Percentiles rank a stretch among this genome's conserved stretches.
phyloP scores from a whole-genome alignment of 2,797 vertebrate genomes.

The Coracias cyanogaster region DNA sequence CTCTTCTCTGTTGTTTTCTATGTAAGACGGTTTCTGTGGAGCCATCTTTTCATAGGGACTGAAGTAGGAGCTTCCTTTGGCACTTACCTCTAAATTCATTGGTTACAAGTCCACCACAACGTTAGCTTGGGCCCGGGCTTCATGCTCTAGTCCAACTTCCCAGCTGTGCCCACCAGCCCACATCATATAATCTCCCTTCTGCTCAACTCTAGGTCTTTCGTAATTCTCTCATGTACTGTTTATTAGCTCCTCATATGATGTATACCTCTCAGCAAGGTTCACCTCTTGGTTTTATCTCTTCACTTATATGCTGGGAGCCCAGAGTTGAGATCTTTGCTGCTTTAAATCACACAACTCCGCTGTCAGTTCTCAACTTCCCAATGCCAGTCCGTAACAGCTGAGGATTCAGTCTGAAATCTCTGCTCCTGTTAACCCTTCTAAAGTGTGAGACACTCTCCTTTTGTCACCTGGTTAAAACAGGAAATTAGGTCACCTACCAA shows the following conservation, averaged over 20 bases:
- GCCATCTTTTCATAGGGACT: neutral
- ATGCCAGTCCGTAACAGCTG: neutral
- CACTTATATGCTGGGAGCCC: neutral
- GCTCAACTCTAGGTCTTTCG: neutral
- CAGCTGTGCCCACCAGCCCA: neutral
- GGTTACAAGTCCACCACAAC: no score
- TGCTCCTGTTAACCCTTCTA: neutral
- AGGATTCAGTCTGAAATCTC: neutral
- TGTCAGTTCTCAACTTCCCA: neutral
- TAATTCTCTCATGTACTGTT: neutral
- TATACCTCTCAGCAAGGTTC: neutral
- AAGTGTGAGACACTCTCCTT: neutral
- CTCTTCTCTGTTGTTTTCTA: neutral
- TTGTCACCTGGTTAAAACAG: neutral
- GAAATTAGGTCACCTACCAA: constrained; percentile 30
- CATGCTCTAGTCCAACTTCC: fast-evolving
- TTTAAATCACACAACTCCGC: neutral
- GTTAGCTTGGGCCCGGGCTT: neutral
- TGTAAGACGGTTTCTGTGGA: neutral
- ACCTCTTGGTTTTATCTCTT: neutral
- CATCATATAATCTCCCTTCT: neutral
- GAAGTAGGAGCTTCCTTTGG: fast-evolving
- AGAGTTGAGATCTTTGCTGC: neutral
- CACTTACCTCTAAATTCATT: neutral
- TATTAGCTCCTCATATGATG: neutral